Evolutionary conservation across 2,113 vertebrate species (phyloP), one percentile per base, ranked within the genome.

Genomic region (Mellivora capensis): DNA sequence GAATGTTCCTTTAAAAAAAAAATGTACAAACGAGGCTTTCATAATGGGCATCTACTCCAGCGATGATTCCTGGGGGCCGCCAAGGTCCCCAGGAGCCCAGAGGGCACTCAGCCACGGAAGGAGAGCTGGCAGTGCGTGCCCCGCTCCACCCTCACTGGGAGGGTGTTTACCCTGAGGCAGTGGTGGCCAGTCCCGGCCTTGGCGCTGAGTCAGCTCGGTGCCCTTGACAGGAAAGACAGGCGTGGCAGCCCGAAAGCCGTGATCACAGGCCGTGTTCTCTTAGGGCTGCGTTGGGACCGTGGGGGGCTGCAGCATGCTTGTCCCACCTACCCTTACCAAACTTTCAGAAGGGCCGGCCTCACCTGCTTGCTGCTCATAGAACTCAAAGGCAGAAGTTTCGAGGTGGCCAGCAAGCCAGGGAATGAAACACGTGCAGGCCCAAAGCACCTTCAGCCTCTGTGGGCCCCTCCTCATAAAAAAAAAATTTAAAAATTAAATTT

Each of bases 391-490:
- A 54, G 69, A 82, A 27, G 44, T 29, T 37, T 14, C 3, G 15
- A 37, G 20, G 17, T 8, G 18, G 15, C 86, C 39, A 12, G 13
- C 2, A 21, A 7, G 21, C 10, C 0, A 42, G 34, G 82, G 10
- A 14, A 67, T 1, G 20, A 3, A 29, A n/a, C 13, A 52, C 39
- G 15, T 0, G 5, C 0, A 15, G 23, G 39, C 4, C 29, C 61
- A 20, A 25, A 23, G 20, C 52, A 72, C 10, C 37, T 64, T 62
- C 6, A 47, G 64, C 37, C 88, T 67, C 23, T 7, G 0, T 6
- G 37, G n/a, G 29, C 25, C 49, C 34, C 79, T 67, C 54, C 9
- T 37, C n/a, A 6, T 31, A 92, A 72, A 93, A 69, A 93, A 67
- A 62, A 87, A 6, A 57, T 42, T 23, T 44, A 74, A 54, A 69